Evolutionary conservation across 2,113 vertebrate species (phyloP).

Genomic region (Nyctibius bracteatus): DNA sequence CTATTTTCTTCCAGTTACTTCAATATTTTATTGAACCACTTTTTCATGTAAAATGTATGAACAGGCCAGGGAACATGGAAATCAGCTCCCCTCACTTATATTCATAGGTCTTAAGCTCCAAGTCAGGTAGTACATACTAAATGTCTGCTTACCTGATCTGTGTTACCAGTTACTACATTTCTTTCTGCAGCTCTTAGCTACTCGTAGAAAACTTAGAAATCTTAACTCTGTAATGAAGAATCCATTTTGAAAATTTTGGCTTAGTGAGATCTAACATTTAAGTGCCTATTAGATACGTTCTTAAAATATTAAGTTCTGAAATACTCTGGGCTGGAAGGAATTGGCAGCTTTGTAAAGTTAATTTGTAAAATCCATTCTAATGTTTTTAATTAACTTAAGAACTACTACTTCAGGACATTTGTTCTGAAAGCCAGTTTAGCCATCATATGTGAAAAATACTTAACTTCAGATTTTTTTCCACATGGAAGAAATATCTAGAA

Average conservation of each 20-base stretch:
- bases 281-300: not conserved
- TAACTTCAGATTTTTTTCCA: not conserved
- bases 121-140: not conserved
- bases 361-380: not conserved
- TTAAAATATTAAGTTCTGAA: not conserved
- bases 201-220: not conserved
- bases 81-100: not conserved
- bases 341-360: not conserved
- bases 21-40: not conserved
- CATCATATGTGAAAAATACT: not conserved
- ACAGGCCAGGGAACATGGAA: not conserved
- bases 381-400: not conserved
- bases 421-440: not conserved
- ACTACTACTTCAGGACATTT: not conserved
- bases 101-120: not conserved
- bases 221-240: not conserved
- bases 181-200: not conserved
- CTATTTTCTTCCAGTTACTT: not conserved
- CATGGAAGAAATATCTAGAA: not conserved
- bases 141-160: not conserved
- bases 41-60: not conserved
- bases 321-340: not conserved
- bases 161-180: not conserved
- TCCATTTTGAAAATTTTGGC: not conserved
- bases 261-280: not conserved